Base-by-base conservation (phyloP, 2,113 vertebrate species). In the Ammodytes dubius region DNA sequence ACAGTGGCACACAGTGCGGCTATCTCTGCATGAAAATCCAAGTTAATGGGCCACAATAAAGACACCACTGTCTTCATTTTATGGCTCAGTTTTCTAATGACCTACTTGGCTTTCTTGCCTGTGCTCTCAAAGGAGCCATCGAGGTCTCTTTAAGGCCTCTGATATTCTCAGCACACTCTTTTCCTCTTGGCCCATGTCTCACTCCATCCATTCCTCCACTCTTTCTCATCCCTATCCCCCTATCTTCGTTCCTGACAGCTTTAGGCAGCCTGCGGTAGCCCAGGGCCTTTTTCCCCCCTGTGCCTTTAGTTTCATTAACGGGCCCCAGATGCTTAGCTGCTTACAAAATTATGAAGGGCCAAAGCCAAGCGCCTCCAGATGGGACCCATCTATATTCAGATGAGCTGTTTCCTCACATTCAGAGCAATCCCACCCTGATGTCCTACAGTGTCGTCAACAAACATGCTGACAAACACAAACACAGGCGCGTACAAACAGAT, bases 351-450 rank as follows among this genome's bases (percentile, higher is more conserved):
- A 95, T 93, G 88, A 91, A 92, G 88, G 86, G 92, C 88, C 91
- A 74, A 89, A 95, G 94, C 94, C 95, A 94, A 89, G 75, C 79
- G 78, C 90, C 93, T 92, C 93, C 95, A 95, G 95, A 95, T 96
- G 95, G 94, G 95, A 92, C 90, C 91, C 87, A 95, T 95, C 94
- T 95, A 95, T 95, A 96, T 95, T 96, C 94, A 95, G 95, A 95
- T 96, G 92, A 95, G 94, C 93, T 73, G 92, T 91, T 95, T 95
- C 93, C 94, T 94, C 91, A 93, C 91, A 94, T 91, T 93, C 94
- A 84, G 93, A 94, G 91, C 93, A 92, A 95, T 94, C 92, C 93
- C 88, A 84, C 83, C 79, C 81, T 85, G 91, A 92, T 95, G 92
- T 95, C 92, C 92, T 94, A 94, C 89, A 92, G 86, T 89, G 92